A percentile compares a stretch with the other conserved stretches of the same genome.
Evolutionary conservation across 2,113 vertebrate species (phyloP).

Genomic region (Spilogale gracilis): DNA sequence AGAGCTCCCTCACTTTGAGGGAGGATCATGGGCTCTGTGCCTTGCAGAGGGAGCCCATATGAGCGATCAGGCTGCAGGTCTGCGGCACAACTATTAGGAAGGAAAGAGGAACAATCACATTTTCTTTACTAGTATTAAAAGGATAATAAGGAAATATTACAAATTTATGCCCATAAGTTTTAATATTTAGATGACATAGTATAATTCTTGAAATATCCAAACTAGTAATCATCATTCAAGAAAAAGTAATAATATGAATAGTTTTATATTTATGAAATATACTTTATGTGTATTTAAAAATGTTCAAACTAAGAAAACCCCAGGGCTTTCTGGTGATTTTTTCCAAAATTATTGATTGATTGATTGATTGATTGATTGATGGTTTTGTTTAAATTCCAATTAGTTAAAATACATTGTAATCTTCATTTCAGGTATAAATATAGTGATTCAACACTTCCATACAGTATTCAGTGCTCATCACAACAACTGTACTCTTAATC

Average conservation of each 20-base stretch:
- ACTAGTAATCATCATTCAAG: not conserved
- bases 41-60: no score
- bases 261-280: not conserved
- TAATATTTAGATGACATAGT: not conserved
- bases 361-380: not conserved
- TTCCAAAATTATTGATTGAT: not conserved
- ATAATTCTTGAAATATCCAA: not conserved
- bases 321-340: not conserved
- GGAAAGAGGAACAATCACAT: not conserved
- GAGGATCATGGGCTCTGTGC: no score
- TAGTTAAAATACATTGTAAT: not conserved
- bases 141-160: not conserved
- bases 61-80: no score
- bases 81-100: not conserved
- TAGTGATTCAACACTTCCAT: no score
- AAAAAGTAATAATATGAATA: not conserved
- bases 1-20: no score
- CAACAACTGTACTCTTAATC: not conserved
- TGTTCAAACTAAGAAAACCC: not conserved
- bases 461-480: no score
- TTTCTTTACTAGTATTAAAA: not conserved
- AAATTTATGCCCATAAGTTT: not conserved
- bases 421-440: not conserved
- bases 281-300: not conserved
- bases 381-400: not conserved